Percentiles rank a stretch among this genome's conserved stretches.
Evolutionary conservation across 2,888 invertebrate species (phyloP).

Genomic region (Trichopria drosophilae): DNA sequence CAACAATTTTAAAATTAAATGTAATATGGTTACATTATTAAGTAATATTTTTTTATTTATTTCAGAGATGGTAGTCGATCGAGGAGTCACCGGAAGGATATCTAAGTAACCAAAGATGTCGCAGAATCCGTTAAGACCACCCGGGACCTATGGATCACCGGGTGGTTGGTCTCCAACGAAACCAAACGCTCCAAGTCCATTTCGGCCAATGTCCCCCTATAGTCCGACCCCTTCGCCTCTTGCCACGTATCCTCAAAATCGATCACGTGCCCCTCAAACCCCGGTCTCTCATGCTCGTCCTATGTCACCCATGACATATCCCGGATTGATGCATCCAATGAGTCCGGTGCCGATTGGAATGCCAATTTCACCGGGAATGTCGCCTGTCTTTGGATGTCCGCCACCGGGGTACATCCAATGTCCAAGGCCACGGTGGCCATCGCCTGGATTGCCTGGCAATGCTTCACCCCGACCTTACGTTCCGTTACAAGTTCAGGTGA

Average conservation of each 20-base stretch:
- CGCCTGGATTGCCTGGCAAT: conserved; percentile 59
- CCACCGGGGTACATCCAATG: conserved; percentile 64
- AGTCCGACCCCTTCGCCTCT: conserved; percentile 74
- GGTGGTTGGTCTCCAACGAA: conserved; percentile 50
- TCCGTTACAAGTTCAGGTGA: conserved; percentile 57
- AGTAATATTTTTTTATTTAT: conserved; percentile 15
- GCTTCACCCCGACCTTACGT: conserved; percentile 60
- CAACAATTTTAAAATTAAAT: no score
- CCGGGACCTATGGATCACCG: conserved; percentile 28
- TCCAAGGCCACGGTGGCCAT: conserved; percentile 70
- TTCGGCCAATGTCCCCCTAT: conserved; percentile 77
- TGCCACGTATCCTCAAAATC: conserved; percentile 39
- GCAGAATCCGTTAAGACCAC: conserved; percentile 45
- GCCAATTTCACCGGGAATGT: conserved; percentile 69
- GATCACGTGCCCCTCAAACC: conserved; percentile 39
- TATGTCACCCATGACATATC: conserved; percentile 63
- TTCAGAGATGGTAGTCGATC: conserved; percentile 39
- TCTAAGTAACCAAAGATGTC: conserved; percentile 45
- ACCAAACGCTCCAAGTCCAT: conserved; percentile 68
- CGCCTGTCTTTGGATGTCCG: conserved; percentile 59
- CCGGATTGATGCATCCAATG: conserved; percentile 55
- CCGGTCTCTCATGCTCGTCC: conserved; percentile 47
- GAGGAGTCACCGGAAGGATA: conserved; percentile 24
- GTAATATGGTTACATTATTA: no score
- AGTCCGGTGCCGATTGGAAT: conserved; percentile 65